Base-by-base conservation (phyloP, 2,888 invertebrate species). In the Eupithecia vulgata region DNA sequence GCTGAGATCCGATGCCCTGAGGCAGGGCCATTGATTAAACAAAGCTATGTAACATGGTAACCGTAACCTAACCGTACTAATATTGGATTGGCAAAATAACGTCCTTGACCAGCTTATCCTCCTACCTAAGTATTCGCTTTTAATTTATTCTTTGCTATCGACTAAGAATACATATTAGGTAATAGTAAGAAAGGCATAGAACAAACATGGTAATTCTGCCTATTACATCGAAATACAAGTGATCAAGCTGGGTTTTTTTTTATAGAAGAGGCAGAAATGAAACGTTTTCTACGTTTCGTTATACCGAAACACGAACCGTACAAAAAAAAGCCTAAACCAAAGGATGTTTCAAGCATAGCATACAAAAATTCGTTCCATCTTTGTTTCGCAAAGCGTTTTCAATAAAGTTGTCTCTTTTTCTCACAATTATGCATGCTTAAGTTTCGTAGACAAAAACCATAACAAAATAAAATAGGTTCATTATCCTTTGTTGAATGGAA, bases 1-100 rank as follows among this genome's bases (percentile, higher is more conserved):
- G 61, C 70, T 71, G 57, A 70, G 72, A 72, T 72, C 64, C 64
- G n/a, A 72, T 71, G 96, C 96, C 1, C 91, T 97, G 79, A 97
- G 48, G 95, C 97, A 73, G 97, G 97, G 17, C 72, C 72, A 86
- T 86, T 85, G 86, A 86, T 84, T 82, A 76, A 77, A 85, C 83
- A 78, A 79, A 68, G 67, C 78, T 69, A 69, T 80, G 80, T 73
- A 81, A 85, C 85, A 78, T 30, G 30, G 30, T 30, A 30, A 71
- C 34, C 72, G 73, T 57, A 68, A 70, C 17, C n/a, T 37, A 21
- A 59, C 45, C 45, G 17, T 45, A 25, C 5, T 52, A 52, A 0
- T 42, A 42, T 2, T 12, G 15, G 15, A 61, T 17, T 66, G 70
- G 35, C 70, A 76, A 72, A 73, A 67, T 73, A 57, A 71, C 74